A percentile compares a stretch with the other conserved stretches of the same genome.
Conservation (phyloP, 2,113 vertebrate species). For the Psettodes erumei region DNA sequence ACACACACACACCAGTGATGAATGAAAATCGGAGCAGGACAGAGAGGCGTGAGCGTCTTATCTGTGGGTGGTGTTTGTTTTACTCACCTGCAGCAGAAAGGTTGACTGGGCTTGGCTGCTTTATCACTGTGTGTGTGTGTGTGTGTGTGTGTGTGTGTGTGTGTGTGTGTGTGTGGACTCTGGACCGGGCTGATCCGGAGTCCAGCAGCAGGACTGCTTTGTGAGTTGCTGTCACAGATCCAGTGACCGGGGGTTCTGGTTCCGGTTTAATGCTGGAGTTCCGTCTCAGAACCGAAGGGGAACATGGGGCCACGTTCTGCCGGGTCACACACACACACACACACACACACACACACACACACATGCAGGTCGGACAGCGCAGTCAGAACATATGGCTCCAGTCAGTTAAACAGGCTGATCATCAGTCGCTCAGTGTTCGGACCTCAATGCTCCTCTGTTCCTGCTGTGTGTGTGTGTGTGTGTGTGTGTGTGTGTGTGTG, state of each 20-base stretch:
- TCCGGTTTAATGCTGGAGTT: too few relatives aligned
- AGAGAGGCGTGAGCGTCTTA: too few relatives aligned
- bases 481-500: constrained; percentile 13
- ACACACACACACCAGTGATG: neutral
- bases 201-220: too few relatives aligned
- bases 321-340: neutral
- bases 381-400: constrained; percentile 17
- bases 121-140: neutral
- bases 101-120: neutral
- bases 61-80: constrained; percentile 2
- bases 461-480: constrained; percentile 12
- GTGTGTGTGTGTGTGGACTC: too few relatives aligned
- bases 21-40: too few relatives aligned
- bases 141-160: too few relatives aligned
- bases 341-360: neutral
- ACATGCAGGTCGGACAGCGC: neutral
- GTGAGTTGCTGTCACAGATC: too few relatives aligned
- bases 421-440: constrained; percentile 27
- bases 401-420: constrained; percentile 27
- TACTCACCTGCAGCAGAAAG: constrained; percentile 6
- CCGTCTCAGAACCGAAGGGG: too few relatives aligned
- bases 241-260: too few relatives aligned
- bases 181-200: too few relatives aligned
- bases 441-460: constrained; percentile 56
- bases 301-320: too few relatives aligned